Base-by-base conservation (phyloP, 2,797 vertebrate species). In the Heteromormyrus szaboi region DNA sequence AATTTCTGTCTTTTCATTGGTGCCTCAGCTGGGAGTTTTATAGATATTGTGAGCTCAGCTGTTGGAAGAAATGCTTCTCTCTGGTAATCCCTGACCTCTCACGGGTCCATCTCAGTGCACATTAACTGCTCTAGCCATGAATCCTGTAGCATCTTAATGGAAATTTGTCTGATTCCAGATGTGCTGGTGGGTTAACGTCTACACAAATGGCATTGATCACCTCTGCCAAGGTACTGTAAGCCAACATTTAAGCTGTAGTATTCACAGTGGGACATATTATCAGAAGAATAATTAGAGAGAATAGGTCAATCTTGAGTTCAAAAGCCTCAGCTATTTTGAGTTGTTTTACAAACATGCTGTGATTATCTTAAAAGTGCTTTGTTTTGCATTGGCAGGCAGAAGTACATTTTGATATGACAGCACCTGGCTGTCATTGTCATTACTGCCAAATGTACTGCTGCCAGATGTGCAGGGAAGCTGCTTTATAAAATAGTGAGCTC, bases 1-100 rank as follows among this genome's bases (percentile, higher is more conserved):
- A 41, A 87, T 89, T 83, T 81, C 44, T 41, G 72, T 2, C 44
- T 59, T 19, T 89, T 48, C 54, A 51, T 81, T 85, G 44, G 25
- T 53, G 48, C 86, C 41, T 37, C 46, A 44, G 76, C 86, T 89
- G 92, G 92, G 86, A 92, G 93, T 90, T 95, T 95, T 95, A 95
- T 91, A 92, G 86, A 65, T 92, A 90, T 90, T 89, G 93, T 95
- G 94, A 93, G 92, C 92, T 94, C 90, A 92, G 94, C 92, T 93
- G 92, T 92, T 91, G 89, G 91, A 91, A 89, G 89, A 86, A 91
- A 89, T 93, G 88, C 91, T 92, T 94, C 91, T 91, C 33, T 85
- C 89, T 89, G 48, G 90, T 92, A 87, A 93, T 94, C 89, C 89
- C 91, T 92, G 93, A 94, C 93, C 94, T 93, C 92, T 94, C 89